Evolutionary conservation across 2,113 vertebrate genomes (phyloP), one percentile per base, ranked within the genome.

Genomic region (Psephotus haematonotus): DNA sequence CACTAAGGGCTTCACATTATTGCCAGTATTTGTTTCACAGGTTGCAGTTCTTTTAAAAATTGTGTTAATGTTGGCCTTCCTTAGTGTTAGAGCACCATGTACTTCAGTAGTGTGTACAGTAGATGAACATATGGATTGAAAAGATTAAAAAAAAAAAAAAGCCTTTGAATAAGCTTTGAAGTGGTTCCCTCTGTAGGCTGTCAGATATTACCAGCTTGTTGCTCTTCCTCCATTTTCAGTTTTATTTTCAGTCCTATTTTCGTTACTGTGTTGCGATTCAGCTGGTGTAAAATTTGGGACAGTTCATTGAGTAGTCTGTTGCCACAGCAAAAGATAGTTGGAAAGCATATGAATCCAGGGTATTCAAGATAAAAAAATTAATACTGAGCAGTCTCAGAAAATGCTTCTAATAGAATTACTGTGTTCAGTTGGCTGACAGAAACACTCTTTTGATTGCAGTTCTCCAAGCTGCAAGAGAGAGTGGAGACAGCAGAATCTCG

Each of bases 401-500:
- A 17, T 37, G 22, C 19, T 23, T 59, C 57, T 35, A 24, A 10
- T 35, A 23, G 57, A 24, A 59, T 72, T 19, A 15, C 86, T 70
- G 14, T 95, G 5, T 78, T 47, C 22, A 28, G 6, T 74, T 6
- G 75, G 57, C 19, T 76, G 27, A 2, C 49, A 18, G 74, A 35
- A 92, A 64, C 15, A 25, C 55, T 78, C 1, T 64, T 37, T 68
- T 96, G 68, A 53, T 92, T 93, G 20, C 83, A 98, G 98, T 98
- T 98, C 80, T 97, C 97, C 74, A 98, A 98, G 95, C 96, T 99
- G 86, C 98, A 99, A 77, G 98, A 98, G 39, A 99, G 99, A 29
- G 98, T 99, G 19, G 99, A 98, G 94, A 98, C 98, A 83, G 99
- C 99, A 22, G 99, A 99, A 87, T 99, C 99, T 43, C 98, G 99